Evolutionary conservation across 2,797 vertebrate genomes (phyloP), one percentile per base, ranked within the genome.

Genomic region (Anomalospiza imberbis): DNA sequence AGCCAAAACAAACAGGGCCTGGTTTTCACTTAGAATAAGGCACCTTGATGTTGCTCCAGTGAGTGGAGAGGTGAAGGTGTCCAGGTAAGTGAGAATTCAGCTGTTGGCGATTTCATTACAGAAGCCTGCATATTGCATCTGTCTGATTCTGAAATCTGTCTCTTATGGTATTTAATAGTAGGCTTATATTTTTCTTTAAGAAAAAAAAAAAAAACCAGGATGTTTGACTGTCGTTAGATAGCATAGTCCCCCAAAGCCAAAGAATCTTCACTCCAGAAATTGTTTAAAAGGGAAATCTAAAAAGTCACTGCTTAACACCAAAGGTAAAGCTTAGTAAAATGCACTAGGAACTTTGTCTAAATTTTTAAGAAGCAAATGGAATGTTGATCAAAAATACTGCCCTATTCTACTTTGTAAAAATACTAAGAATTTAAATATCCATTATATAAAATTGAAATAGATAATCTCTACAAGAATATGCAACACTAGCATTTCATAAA

Each of bases 281-380:
- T 92, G 91, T 94, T 96, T 88, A 84, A 97, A 94, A 93, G 76
- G 81, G 95, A 97, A 97, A 87, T 68, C 72, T 89, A 81, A 51
- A 57, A 96, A 88, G 93, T 97, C 90, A 94, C 95, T 97, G 98
- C 98, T 98, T 98, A 96, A 98, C 97, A 98, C 98, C 98, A 98
- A 98, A 98, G 98, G 97, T 97, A 97, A 97, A 95, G 70, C 94
- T 97, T 97, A 96, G 97, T 89, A 93, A 97, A 97, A 97, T 97
- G 97, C 96, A 97, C 97, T 97, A 97, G 95, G 93, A 97, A 97
- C 95, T 95, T 95, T 95, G 91, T 97, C 94, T 86, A 97, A 97
- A 96, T 77, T 92, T 97, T 94, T 96, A 95, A 97, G 81, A 91
- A 96, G 78, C 85, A 93, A 95, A 81, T 63, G 91, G 94, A 97